Evolutionary conservation across 2,888 invertebrate species (phyloP).

Genomic region (Trichogramma evanescens): DNA sequence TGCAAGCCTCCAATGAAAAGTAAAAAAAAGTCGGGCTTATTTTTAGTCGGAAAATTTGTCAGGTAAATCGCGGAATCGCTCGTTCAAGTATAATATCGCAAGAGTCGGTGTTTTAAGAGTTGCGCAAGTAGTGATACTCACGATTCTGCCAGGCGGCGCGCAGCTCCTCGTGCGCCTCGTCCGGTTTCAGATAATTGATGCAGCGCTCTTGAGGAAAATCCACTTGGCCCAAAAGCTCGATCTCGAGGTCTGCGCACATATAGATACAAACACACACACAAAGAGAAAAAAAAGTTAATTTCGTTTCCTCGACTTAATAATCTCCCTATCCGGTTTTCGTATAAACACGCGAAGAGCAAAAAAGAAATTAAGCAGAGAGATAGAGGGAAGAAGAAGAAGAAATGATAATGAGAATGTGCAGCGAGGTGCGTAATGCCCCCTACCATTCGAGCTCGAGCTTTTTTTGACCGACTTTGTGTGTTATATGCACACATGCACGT

Average conservation of each 20-base stretch:
- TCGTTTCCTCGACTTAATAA: background rate
- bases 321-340: background rate
- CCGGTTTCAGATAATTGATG: constrained; percentile 73
- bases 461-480: no score
- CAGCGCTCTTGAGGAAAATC: constrained; percentile 68
- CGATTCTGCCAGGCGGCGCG: constrained; percentile 65
- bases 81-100: no score
- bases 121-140: constrained; percentile 31
- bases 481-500: no score
- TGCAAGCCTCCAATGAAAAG: background rate
- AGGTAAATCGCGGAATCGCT: no score
- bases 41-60: no score
- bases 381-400: background rate
- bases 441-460: no score
- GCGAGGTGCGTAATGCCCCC: no score
- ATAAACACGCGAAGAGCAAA: background rate
- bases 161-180: constrained; percentile 61
- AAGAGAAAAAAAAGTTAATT: background rate
- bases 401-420: no score
- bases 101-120: background rate
- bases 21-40: background rate
- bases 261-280: background rate
- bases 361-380: no score
- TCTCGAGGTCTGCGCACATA: constrained; percentile 60
- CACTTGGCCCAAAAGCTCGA: constrained; percentile 57